phyloP scores from a whole-genome alignment of 2,113 vertebrate species.

The Amia ocellicauda region DNA sequence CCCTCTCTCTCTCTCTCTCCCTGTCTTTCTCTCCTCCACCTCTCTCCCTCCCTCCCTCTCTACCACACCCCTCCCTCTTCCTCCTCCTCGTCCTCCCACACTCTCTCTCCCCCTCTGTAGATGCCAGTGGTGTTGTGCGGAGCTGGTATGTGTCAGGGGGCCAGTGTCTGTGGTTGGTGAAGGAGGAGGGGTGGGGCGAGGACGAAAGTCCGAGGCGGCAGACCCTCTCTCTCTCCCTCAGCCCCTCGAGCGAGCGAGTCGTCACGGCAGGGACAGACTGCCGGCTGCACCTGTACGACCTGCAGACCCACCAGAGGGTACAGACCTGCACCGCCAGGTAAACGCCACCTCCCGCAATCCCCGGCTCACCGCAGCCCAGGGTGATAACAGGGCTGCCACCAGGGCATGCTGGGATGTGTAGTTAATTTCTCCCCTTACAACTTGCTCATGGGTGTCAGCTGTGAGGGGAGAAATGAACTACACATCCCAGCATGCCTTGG shows the following conservation, averaged over 20 bases:
- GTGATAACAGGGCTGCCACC: too few species aligned
- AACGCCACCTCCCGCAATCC: not conserved
- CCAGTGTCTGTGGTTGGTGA: conserved; percentile 38
- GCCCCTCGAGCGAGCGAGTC: conserved; percentile 36
- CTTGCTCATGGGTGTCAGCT: too few species aligned
- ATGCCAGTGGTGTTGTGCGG: conserved; percentile 48
- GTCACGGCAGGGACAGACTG: conserved; percentile 42
- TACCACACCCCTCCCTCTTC: not conserved
- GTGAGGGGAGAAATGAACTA: too few species aligned
- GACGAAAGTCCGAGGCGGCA: conserved; percentile 31
- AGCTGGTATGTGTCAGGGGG: conserved; percentile 48
- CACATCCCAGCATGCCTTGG: too few species aligned
- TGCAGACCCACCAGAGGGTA: conserved; percentile 38
- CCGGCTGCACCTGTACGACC: conserved; percentile 47
- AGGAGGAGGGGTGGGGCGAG: conserved; percentile 12
- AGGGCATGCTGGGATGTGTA: too few species aligned
- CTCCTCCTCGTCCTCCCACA: not conserved
- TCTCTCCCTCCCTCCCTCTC: not conserved
- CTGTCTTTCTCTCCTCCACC: not conserved
- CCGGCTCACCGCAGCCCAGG: too few species aligned
- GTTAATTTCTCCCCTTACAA: too few species aligned
- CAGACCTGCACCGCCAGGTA: conserved; percentile 44
- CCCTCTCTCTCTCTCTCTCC: not conserved
- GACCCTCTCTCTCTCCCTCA: conserved; percentile 40
- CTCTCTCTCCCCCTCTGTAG: conserved; percentile 26